A percentile compares a stretch with the other conserved stretches of the same genome.
Evolutionary conservation across 2,797 vertebrate species (phyloP).

Genomic region (Cyclopterus lumpus): DNA sequence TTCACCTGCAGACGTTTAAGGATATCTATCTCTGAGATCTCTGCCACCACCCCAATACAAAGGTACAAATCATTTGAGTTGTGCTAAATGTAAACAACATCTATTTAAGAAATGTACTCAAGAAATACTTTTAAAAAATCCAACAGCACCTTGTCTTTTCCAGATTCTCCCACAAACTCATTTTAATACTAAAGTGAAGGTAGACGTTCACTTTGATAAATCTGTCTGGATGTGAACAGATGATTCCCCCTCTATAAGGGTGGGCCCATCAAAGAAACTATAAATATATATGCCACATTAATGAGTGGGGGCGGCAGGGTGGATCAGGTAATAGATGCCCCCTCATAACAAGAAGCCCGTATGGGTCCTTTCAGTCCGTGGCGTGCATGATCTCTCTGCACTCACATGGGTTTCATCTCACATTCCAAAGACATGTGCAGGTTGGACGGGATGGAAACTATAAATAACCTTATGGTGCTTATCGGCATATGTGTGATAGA

Average conservation of each 20-base stretch:
- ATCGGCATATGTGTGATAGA: slow-evolving; percentile 1
- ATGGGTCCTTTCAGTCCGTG: neutral
- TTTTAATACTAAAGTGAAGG: neutral
- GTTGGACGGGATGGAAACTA: slow-evolving; percentile 4
- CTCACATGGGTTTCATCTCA: neutral
- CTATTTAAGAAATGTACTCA: neutral
- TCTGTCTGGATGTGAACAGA: neutral
- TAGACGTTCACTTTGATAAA: neutral
- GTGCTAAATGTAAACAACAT: neutral
- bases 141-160: neutral
- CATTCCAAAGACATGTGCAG: neutral
- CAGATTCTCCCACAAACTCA: neutral
- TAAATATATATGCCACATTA: slow-evolving; percentile 5
- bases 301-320: neutral
- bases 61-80: neutral
- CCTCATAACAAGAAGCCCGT: neutral
- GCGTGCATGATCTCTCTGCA: neutral
- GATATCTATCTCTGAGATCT: neutral
- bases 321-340: neutral
- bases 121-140: neutral
- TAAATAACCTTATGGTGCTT: slow-evolving; percentile 3
- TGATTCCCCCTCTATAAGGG: neutral
- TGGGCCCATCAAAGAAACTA: neutral
- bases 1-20: neutral
- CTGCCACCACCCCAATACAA: neutral